These are phyloP conservation scores for Chaetodon auriga DNA, from an alignment of 2,113 vertebrate species.

Conservation along the genomic window DNA sequence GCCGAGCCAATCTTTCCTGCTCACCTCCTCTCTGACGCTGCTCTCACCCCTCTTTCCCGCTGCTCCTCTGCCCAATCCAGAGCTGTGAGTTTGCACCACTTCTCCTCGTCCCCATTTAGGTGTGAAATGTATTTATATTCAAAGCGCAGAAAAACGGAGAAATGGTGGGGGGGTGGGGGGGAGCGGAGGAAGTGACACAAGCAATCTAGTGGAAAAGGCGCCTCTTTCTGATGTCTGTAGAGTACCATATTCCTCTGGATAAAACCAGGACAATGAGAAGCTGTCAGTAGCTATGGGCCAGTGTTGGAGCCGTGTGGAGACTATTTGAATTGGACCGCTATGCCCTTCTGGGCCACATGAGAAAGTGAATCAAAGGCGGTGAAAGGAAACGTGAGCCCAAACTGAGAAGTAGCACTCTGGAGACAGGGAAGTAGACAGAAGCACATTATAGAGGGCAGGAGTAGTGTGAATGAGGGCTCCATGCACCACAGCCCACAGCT, in stretches of 20 bases:
- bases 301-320: slow-evolving; percentile 41
- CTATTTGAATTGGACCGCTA: slow-evolving; percentile 51
- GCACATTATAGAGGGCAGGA: slow-evolving; percentile 57
- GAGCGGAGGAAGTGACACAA: slow-evolving; percentile 66
- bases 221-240: slow-evolving; percentile 64
- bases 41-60: slow-evolving; percentile 39
- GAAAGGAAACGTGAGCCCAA: slow-evolving; percentile 55
- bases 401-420: slow-evolving; percentile 49
- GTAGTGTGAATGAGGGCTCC: slow-evolving; percentile 48
- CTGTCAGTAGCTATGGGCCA: slow-evolving; percentile 51
- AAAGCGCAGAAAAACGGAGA: slow-evolving; percentile 41
- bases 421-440: slow-evolving; percentile 49
- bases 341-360: slow-evolving; percentile 45
- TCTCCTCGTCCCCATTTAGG: slow-evolving; percentile 68
- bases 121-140: slow-evolving; percentile 80
- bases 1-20: slow-evolving; percentile 51
- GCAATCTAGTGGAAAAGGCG: slow-evolving; percentile 61
- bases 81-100: slow-evolving; percentile 62
- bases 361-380: slow-evolving; percentile 58
- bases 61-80: slow-evolving; percentile 41
- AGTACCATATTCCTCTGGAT: slow-evolving; percentile 54
- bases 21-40: slow-evolving; percentile 47
- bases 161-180: background rate
- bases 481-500: slow-evolving; percentile 51
- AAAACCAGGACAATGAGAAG: slow-evolving; percentile 60